Conservation (phyloP, 2,113 vertebrate species). For the Conger conger region DNA sequence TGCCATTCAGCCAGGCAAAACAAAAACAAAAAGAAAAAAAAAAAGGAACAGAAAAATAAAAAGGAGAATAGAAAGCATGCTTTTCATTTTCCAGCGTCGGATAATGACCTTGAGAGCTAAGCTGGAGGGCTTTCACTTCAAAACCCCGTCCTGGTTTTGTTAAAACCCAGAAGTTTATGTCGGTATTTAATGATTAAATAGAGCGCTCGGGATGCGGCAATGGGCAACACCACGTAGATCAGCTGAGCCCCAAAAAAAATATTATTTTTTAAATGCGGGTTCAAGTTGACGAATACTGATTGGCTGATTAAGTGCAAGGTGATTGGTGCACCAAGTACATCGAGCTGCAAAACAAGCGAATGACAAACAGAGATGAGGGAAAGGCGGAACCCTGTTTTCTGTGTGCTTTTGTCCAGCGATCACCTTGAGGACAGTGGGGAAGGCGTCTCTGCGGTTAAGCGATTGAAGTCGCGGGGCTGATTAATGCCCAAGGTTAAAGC, state of each 20-base stretch:
- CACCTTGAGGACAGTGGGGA: background rate
- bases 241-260: background rate
- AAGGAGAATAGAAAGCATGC: constrained; percentile 8
- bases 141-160: background rate
- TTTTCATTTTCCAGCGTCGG: constrained; percentile 63
- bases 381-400: background rate
- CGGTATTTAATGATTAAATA: constrained; percentile 14
- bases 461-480: background rate
- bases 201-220: background rate
- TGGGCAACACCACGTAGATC: background rate
- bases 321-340: background rate
- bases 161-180: background rate
- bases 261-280: background rate
- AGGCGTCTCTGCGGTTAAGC: background rate
- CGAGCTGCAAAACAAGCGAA: background rate
- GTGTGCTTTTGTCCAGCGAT: background rate
- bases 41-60: background rate
- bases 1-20: constrained; percentile 57
- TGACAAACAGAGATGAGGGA: background rate
- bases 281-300: background rate
- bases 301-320: background rate
- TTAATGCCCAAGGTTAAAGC: constrained; percentile 8
- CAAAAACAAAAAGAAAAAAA: constrained; percentile 18
- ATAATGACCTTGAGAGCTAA: constrained; percentile 67
- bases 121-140: background rate